Evolutionary conservation across 2,888 invertebrate genomes (phyloP).

Genomic region (Cinara cedri): DNA sequence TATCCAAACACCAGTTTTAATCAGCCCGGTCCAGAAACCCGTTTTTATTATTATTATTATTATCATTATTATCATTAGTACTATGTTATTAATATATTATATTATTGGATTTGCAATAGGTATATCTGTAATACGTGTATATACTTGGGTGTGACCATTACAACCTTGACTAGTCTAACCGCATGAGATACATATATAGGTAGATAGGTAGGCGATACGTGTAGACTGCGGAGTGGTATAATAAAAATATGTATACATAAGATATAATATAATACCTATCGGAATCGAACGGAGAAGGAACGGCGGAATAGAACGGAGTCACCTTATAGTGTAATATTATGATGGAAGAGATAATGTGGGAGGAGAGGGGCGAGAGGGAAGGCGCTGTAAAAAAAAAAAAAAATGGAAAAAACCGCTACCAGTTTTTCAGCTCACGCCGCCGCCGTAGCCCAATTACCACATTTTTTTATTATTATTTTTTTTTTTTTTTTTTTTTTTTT

Average conservation of each 20-base stretch:
- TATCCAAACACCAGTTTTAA: conserved; percentile 6
- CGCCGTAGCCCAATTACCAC: conserved; percentile 43
- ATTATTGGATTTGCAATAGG: conserved; percentile 44
- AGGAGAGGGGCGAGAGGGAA: not conserved
- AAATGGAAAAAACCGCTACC: conserved; percentile 28
- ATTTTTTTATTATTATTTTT: not conserved
- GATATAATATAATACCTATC: not conserved
- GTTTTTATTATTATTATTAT: conserved; percentile 48
- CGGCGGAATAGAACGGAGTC: not conserved
- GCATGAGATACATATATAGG: too few relatives aligned
- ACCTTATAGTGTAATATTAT: too few relatives aligned
- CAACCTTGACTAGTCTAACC: conserved; percentile 51
- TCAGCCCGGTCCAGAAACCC: conserved; percentile 4
- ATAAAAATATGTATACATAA: not conserved
- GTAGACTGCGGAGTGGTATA: not conserved
- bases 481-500: not conserved
- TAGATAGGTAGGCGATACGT: too few relatives aligned
- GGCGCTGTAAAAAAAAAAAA: not conserved
- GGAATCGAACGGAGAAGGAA: conserved; percentile 8
- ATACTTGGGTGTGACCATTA: conserved; percentile 52
- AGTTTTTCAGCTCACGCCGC: conserved; percentile 21
- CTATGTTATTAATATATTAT: conserved; percentile 12
- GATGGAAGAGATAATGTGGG: too few relatives aligned
- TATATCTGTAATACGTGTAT: not conserved
- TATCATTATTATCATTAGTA: conserved; percentile 1